Conservation (phyloP, 1,140 invertebrate genomes). For the Rhopalosiphum maidis region DNA sequence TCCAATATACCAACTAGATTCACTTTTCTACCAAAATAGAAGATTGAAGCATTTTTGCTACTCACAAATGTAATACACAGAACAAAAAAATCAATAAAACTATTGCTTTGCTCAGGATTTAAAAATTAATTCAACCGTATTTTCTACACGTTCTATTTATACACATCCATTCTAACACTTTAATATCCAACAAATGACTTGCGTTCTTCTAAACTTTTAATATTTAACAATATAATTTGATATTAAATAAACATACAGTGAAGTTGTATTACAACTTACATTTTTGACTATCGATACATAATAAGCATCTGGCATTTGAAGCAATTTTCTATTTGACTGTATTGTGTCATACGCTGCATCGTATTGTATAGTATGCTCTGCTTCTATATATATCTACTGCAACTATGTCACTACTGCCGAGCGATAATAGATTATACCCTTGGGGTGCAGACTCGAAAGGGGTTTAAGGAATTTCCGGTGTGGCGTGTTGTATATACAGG, state of each 20-base stretch:
- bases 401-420: neutral
- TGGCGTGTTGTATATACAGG: neutral
- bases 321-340: neutral
- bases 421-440: neutral
- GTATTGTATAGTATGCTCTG: neutral
- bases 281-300: no score
- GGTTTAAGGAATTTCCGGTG: slow-evolving; percentile 9
- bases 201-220: no score
- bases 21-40: neutral
- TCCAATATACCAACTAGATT: neutral
- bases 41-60: neutral
- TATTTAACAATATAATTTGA: no score
- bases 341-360: neutral
- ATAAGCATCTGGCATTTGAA: neutral
- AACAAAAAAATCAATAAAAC: no score
- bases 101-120: no score
- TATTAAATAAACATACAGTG: neutral
- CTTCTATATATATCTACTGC: no score
- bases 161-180: no score
- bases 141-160: no score
- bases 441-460: neutral
- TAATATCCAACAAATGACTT: no score
- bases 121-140: no score
- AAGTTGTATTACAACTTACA: no score
- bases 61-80: no score